phyloP scores from a whole-genome alignment of 1,140 invertebrate genomes.

The Oreohelix idahoensis region DNA sequence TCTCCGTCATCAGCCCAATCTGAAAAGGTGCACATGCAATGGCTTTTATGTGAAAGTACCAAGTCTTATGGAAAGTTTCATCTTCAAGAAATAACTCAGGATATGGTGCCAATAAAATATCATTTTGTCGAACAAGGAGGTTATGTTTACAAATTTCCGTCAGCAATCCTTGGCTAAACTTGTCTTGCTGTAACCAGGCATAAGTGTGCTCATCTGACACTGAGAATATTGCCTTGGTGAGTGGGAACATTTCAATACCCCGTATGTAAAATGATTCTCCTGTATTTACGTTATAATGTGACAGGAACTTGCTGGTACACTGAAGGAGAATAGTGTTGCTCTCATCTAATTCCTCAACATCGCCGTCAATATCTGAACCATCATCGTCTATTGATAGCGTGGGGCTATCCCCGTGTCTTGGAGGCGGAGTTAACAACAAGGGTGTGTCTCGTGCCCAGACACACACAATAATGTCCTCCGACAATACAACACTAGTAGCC shows the following conservation, averaged over 20 bases:
- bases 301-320: constrained; percentile 53
- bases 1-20: constrained; percentile 53
- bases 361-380: constrained; percentile 19
- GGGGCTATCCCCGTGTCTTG: background rate
- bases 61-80: constrained; percentile 42
- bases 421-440: background rate
- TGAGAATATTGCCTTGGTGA: constrained; percentile 60
- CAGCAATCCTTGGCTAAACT: constrained; percentile 56
- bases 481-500: constrained; percentile 26
- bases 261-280: constrained; percentile 51
- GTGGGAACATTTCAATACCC: constrained; percentile 50
- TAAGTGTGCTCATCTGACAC: constrained; percentile 63
- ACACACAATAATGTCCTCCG: constrained; percentile 48
- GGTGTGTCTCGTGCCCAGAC: constrained; percentile 35
- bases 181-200: constrained; percentile 53
- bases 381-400: constrained; percentile 33
- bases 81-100: constrained; percentile 49
- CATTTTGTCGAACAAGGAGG: constrained; percentile 59
- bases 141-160: constrained; percentile 53
- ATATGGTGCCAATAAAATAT: constrained; percentile 58
- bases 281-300: constrained; percentile 55
- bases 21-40: constrained; percentile 62
- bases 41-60: constrained; percentile 56
- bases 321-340: background rate
- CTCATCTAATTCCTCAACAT: background rate